Percentiles rank a stretch among this genome's conserved stretches.
Evolutionary conservation across 2,113 vertebrate genomes (phyloP).

Genomic region (Amblyopsis rosae): DNA sequence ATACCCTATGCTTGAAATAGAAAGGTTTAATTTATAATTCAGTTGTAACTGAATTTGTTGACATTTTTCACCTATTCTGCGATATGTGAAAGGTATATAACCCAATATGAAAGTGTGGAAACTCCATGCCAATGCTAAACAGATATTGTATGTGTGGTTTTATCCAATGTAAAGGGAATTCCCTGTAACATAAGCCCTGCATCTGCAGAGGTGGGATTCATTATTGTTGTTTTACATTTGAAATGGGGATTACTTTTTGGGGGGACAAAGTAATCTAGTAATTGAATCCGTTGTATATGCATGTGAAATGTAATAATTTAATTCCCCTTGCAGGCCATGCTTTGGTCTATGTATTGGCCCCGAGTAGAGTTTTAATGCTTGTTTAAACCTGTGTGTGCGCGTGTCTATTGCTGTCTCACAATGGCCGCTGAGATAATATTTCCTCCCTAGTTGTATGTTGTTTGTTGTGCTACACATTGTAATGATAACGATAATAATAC

Average conservation of each 20-base stretch:
- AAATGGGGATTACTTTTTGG: background rate
- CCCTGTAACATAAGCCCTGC: constrained; percentile 12
- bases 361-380: constrained; percentile 16
- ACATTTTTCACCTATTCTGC: constrained; percentile 19
- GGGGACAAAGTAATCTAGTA: background rate
- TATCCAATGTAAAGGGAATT: constrained; percentile 45
- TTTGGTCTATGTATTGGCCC: constrained; percentile 24
- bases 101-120: constrained; percentile 27
- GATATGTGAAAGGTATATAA: constrained; percentile 22
- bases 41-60: background rate
- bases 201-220: constrained; percentile 26
- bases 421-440: constrained; percentile 41
- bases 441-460: constrained; percentile 65
- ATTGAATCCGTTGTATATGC: constrained; percentile 17
- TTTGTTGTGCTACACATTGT: constrained; percentile 69
- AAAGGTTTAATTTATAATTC: too few species aligned
- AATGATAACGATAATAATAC: constrained; percentile 58
- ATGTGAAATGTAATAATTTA: background rate
- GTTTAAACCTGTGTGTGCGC: constrained; percentile 31
- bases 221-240: background rate
- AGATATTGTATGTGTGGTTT: constrained; percentile 21
- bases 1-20: constrained; percentile 45
- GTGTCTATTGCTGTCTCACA: constrained; percentile 46
- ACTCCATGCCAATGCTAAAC: constrained; percentile 14
- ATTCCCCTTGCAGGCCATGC: constrained; percentile 27